These are phyloP conservation scores for Limnephilus lunatus DNA, from an alignment of 2,888 invertebrate species.

Conservation along the genomic window DNA sequence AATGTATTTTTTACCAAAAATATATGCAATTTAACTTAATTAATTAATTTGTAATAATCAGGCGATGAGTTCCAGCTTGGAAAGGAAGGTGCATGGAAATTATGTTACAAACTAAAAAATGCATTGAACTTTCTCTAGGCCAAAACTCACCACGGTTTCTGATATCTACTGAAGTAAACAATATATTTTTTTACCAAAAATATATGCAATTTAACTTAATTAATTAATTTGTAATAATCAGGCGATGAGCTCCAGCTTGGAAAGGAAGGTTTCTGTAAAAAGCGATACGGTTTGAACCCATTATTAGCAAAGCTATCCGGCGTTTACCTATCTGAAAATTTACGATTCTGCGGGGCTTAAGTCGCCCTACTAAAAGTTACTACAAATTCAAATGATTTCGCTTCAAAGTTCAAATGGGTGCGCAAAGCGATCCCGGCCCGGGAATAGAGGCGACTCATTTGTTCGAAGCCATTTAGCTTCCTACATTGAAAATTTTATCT, in stretches of 20 bases:
- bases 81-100: too few species aligned
- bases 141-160: too few species aligned
- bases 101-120: too few species aligned
- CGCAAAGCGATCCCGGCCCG: background rate
- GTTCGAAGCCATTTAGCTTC: slow-evolving; percentile 2
- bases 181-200: background rate
- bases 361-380: background rate
- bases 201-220: background rate
- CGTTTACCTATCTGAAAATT: background rate
- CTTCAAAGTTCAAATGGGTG: slow-evolving; percentile 2
- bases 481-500: background rate
- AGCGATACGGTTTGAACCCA: background rate
- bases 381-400: background rate
- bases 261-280: background rate
- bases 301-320: background rate
- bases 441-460: slow-evolving; percentile 2
- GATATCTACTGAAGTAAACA: too few species aligned
- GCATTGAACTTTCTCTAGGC: too few species aligned
- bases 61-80: background rate
- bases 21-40: background rate
- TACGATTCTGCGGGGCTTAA: background rate
- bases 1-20: background rate
- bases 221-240: background rate
- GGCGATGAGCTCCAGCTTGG: background rate
- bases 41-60: background rate